Evolutionary conservation across 2,113 vertebrate genomes (phyloP).

Genomic region (Leucopsar rothschildi): DNA sequence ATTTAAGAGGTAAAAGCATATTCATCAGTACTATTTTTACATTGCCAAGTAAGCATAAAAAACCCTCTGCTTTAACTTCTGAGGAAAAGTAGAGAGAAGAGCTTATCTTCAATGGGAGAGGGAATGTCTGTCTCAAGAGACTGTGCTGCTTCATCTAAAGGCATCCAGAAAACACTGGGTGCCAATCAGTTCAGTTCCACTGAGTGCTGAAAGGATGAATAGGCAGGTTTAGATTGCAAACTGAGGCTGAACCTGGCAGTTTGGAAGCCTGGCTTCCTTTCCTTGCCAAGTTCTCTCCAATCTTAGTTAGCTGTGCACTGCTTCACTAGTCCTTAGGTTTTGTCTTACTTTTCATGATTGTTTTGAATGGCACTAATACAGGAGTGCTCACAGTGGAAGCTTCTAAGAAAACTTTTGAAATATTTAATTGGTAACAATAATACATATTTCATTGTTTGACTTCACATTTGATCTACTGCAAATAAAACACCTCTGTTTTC

Average conservation of each 20-base stretch:
- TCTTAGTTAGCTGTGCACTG: neutral
- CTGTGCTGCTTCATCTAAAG: neutral
- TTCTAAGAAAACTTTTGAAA: neutral
- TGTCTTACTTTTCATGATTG: neutral
- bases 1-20: neutral
- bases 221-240: neutral
- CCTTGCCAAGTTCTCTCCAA: neutral
- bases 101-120: neutral
- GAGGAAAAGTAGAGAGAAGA: neutral
- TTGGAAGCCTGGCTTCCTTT: neutral
- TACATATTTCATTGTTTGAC: neutral
- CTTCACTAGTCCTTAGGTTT: neutral
- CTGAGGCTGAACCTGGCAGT: neutral
- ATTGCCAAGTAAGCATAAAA: conserved; percentile 20
- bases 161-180: neutral
- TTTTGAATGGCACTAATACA: neutral
- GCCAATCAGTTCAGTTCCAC: neutral
- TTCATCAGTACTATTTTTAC: conserved; percentile 27
- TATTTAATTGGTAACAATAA: neutral
- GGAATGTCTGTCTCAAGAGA: neutral
- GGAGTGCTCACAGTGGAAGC: neutral
- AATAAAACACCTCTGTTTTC: neutral
- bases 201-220: neutral
- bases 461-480: neutral
- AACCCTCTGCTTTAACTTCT: neutral